Conservation (phyloP, 2,797 vertebrate species). For the Glyptemys insculpta region DNA sequence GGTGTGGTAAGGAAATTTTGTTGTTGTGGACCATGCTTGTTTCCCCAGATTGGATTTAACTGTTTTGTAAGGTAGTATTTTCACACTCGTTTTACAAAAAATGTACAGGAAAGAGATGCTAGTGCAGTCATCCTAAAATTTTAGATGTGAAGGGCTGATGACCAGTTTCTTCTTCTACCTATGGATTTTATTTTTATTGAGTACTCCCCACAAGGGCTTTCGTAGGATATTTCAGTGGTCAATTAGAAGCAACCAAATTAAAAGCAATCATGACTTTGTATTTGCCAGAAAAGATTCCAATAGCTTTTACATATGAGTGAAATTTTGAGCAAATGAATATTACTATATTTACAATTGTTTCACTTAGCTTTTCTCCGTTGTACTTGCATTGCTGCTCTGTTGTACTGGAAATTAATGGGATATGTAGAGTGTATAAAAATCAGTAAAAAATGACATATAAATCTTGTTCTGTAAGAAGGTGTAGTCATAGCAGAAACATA, state of each 20-base stretch:
- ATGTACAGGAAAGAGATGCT: neutral
- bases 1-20: neutral
- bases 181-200: neutral
- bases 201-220: neutral
- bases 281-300: neutral
- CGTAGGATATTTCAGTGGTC: neutral
- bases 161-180: neutral
- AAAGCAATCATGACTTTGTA: neutral
- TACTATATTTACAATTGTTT: neutral
- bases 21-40: neutral
- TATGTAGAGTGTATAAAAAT: neutral
- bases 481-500: neutral
- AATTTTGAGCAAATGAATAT: neutral
- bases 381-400: neutral
- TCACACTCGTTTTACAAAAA: neutral
- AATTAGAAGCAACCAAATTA: neutral
- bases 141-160: neutral
- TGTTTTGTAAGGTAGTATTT: neutral
- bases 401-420: neutral
- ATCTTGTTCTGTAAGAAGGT: neutral
- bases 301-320: neutral
- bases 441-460: too few species aligned
- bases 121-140: neutral
- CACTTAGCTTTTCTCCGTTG: neutral
- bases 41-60: neutral